Base-by-base conservation (phyloP, 2,113 vertebrate genomes). In the Lophura nycthemera region DNA sequence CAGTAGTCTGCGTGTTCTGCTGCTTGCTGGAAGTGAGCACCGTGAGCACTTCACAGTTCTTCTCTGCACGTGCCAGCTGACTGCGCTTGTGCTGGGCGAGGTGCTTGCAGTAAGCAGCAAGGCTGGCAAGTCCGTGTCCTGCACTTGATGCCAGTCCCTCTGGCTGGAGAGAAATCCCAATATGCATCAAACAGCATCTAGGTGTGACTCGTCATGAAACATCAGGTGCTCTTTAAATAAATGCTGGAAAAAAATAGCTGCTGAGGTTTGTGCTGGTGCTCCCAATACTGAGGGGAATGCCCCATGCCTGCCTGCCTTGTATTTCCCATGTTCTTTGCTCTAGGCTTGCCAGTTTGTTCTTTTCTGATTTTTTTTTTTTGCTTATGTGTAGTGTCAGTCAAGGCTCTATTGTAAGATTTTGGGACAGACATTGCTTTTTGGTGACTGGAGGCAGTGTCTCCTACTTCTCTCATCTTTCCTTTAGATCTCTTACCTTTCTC, bases 201-300 rank as follows among this genome's bases (percentile, higher is more conserved):
- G 81, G 75, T 72, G 29, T 12, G 80, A 18, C 52, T 80, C 2
- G 0, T 83, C 59, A 27, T 59, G 73, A 89, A 48, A n/a, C 64
- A 64, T 79, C 4, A 45, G 72, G 61, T 70, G 72, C 43, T 96
- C 90, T 94, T 93, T 93, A 95, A 96, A 93, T 93, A 88, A 87
- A 89, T 81, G 77, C 91, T 83, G 74, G 86, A 85, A 77, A 95
- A 66, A 66, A 90, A 71, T 1, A 0, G 14, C 40, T 90, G 71
- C 72, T 94, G 86, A 91, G 56, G 87, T n/a, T 56, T 80, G 52
- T 30, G 22, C 83, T 73, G 89, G 66, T 70, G 25, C 27, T 74
- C 11, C 52, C 66, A 6, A 11, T 57, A 61, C 67, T 3, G 14
- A 9, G 61, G 45, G 48, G 21, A 64, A n/a, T n/a, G 64, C 4